Percentiles rank a stretch among this genome's conserved stretches.
Evolutionary conservation across 2,888 invertebrate species (phyloP).

Genomic region (Buathra laborator): DNA sequence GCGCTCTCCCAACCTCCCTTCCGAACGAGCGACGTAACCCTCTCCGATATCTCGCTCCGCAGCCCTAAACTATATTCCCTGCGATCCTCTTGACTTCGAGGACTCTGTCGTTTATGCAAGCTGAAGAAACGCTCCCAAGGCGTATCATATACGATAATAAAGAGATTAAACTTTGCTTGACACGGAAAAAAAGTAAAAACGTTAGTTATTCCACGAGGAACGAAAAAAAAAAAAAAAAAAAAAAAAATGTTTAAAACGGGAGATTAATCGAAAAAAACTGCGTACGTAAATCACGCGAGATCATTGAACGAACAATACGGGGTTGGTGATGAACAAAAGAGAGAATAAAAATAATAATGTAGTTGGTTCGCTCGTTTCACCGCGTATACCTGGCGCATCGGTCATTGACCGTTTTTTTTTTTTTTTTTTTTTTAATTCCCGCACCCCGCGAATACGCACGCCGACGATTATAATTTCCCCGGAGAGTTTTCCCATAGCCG

Average conservation of each 20-base stretch:
- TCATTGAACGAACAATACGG: conserved; percentile 6
- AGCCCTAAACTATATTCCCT: conserved; percentile 49
- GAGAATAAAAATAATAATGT: conserved; percentile 13
- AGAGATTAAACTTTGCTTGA: not conserved
- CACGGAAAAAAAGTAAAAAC: not conserved
- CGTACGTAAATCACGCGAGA: conserved; percentile 3
- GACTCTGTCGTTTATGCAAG: conserved; percentile 4
- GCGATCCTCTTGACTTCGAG: conserved; percentile 2
- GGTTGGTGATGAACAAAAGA: not conserved
- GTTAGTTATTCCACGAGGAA: not conserved
- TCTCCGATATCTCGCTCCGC: conserved; percentile 51
- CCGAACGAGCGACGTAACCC: conserved; percentile 49
- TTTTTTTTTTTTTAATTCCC: conserved; percentile 33
- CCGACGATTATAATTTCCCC: conserved; percentile 69
- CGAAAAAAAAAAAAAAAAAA: not conserved
- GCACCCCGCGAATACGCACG: conserved; percentile 3
- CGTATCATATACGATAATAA: not conserved
- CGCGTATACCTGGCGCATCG: conserved; percentile 19
- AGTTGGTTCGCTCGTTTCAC: conserved; percentile 8
- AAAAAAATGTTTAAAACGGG: no score
- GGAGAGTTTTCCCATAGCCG: conserved; percentile 55
- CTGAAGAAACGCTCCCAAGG: not conserved
- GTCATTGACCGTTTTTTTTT: conserved; percentile 49
- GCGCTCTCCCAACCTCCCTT: conserved; percentile 35
- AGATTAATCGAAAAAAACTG: conserved; percentile 11